Evolutionary conservation across 2,888 invertebrate genomes (phyloP), one percentile per base, ranked within the genome.

Genomic region (Tenthredo notha): DNA sequence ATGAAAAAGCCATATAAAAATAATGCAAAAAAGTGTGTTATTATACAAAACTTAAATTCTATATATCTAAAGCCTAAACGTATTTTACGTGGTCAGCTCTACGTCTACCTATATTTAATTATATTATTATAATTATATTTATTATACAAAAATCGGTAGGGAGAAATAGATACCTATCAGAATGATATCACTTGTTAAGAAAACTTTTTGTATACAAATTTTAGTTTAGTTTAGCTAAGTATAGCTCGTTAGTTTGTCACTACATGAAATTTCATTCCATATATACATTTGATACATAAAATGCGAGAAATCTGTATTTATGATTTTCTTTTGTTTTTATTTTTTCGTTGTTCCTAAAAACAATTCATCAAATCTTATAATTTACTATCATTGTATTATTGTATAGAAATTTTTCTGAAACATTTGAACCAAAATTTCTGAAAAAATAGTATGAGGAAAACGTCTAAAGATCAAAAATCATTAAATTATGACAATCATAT

Each of bases 31-130:
- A 40, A 75, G 40, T 77, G 74, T 58, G 84, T 72, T 65, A 70
- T 72, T 65, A 70, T 74, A 78, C 47, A 54, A 61, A 70, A 85
- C 47, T 50, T 33, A 37, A 83, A 40, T 50, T 58, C 47, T 61
- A 50, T 61, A 50, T 12, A 50, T 18, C 40, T 65, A 75, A 77
- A 80, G 67, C 77, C 80, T 80, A 37, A 65, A 37, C 54, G 80
- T 80, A 61, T 80, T 80, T 80, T 40, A 80, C 80, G 80, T 80
- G 80, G 80, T 80, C 80, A 80, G 80, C 80, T 80, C 80, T 29
- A 47, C 12, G 33, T 37, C 21, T 54, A 77, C 6, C 2, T 61
- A 61, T 61, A 61, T 77, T 50, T 77, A 77, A 29, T 29, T 70
- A 33, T 25, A 77, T 47, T 29, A n/a, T 54, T 40, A 47, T 47